These are phyloP conservation scores for Columba guinea DNA, from an alignment of 2,797 vertebrate genomes.

Conservation along the genomic window DNA sequence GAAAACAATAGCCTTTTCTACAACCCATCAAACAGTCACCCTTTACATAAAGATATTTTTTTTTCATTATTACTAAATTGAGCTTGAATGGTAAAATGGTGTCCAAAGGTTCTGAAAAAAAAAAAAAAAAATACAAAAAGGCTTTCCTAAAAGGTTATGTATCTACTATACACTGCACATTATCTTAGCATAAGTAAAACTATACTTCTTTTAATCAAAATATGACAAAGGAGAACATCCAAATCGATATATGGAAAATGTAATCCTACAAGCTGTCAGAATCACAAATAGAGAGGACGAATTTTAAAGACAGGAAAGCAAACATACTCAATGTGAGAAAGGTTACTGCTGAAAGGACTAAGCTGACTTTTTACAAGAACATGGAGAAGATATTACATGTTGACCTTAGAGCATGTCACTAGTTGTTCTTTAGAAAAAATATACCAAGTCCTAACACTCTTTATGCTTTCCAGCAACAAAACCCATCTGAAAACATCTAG, in stretches of 20 bases:
- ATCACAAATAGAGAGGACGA: slow-evolving; percentile 60
- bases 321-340: slow-evolving; percentile 64
- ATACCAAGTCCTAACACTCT: slow-evolving; percentile 28
- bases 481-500: slow-evolving; percentile 27
- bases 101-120: neutral
- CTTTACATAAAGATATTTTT: neutral
- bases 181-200: slow-evolving; percentile 33
- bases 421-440: slow-evolving; percentile 14
- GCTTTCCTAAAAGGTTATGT: slow-evolving; percentile 31
- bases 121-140: neutral
- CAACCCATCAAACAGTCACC: neutral
- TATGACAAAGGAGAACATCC: slow-evolving; percentile 30
- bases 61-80: neutral
- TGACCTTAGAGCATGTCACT: slow-evolving; percentile 39
- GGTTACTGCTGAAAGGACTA: slow-evolving; percentile 52
- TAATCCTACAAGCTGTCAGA: slow-evolving; percentile 67
- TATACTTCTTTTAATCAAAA: slow-evolving; percentile 63
- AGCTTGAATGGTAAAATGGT: neutral
- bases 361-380: slow-evolving; percentile 37
- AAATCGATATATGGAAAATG: slow-evolving; percentile 56
- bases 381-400: neutral
- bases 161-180: neutral
- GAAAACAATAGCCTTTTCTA: neutral
- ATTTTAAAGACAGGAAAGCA: slow-evolving; percentile 69
- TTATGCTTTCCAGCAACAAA: slow-evolving; percentile 21